Evolutionary conservation across 2,888 invertebrate species (phyloP).

Genomic region (Gerris lacustris): DNA sequence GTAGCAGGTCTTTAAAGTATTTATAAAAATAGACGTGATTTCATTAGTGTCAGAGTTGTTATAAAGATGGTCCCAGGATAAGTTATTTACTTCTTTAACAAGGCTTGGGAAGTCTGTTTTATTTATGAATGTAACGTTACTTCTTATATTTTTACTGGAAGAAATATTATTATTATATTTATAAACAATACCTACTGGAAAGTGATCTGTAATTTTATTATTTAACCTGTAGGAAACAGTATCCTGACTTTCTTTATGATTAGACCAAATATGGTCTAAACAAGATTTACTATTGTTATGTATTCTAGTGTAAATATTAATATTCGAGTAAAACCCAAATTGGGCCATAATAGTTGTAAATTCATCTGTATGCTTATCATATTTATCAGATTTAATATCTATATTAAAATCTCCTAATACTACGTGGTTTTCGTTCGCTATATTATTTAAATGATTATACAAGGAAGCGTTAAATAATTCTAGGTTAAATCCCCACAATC

Average conservation of each 20-base stretch:
- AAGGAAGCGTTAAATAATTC: background rate
- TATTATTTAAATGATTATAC: background rate
- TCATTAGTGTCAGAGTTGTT: background rate
- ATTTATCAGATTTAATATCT: conserved; percentile 1
- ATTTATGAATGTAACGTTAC: background rate
- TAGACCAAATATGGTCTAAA: background rate
- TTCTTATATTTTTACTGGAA: background rate
- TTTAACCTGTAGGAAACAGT: background rate
- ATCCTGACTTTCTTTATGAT: background rate
- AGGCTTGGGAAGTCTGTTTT: background rate
- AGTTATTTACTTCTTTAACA: background rate
- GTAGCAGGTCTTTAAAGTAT: background rate
- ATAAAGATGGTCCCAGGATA: background rate
- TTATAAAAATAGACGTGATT: background rate
- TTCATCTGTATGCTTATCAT: background rate
- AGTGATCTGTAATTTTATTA: background rate
- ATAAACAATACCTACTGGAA: background rate
- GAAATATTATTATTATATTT: background rate
- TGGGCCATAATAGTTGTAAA: background rate
- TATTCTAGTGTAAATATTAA: background rate
- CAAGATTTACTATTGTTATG: background rate
- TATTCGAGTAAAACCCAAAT: background rate
- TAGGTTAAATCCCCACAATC: background rate
- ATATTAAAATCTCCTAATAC: background rate
- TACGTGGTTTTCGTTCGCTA: background rate